These are phyloP conservation scores for Apodemia hepburni DNA, from an alignment of 2,888 invertebrate species.

Conservation along the genomic window DNA sequence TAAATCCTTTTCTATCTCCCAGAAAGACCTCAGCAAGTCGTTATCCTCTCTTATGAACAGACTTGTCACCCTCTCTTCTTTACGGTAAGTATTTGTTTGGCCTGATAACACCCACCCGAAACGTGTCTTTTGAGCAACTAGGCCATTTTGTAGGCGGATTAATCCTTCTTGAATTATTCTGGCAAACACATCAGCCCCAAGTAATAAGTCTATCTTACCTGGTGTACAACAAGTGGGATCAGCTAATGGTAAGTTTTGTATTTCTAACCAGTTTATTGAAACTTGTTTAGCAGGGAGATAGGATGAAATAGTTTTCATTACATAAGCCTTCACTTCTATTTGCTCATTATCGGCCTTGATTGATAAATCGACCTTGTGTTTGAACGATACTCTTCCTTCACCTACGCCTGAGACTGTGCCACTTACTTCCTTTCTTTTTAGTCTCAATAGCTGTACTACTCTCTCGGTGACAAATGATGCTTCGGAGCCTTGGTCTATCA, in stretches of 20 bases:
- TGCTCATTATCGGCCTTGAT: constrained; percentile 18
- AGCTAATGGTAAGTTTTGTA: constrained; percentile 27
- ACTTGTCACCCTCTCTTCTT: not conserved
- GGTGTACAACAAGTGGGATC: constrained; percentile 25
- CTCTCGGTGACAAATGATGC: constrained; percentile 34
- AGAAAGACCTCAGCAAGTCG: constrained; percentile 29
- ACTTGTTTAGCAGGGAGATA: constrained; percentile 26
- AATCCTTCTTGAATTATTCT: constrained; percentile 33
- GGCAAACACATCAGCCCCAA: constrained; percentile 33
- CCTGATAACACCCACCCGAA: constrained; percentile 31
- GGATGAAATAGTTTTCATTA: constrained; percentile 29
- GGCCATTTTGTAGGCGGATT: constrained; percentile 24
- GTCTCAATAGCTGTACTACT: constrained; percentile 29
- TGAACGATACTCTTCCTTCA: constrained; percentile 27
- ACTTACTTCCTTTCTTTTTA: constrained; percentile 28
- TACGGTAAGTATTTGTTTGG: constrained; percentile 5
- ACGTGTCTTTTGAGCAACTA: constrained; percentile 32
- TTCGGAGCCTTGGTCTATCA: constrained; percentile 36
- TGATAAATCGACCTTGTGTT: constrained; percentile 27
- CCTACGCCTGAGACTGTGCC: constrained; percentile 32
- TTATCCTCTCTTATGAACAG: constrained; percentile 26
- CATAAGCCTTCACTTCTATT: constrained; percentile 24
- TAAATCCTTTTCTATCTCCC: constrained; percentile 31
- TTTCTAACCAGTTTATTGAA: constrained; percentile 23
- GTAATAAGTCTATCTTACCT: constrained; percentile 28